phyloP scores from a whole-genome alignment of 1,140 invertebrate genomes.

The Melipona quadrifasciata region DNA sequence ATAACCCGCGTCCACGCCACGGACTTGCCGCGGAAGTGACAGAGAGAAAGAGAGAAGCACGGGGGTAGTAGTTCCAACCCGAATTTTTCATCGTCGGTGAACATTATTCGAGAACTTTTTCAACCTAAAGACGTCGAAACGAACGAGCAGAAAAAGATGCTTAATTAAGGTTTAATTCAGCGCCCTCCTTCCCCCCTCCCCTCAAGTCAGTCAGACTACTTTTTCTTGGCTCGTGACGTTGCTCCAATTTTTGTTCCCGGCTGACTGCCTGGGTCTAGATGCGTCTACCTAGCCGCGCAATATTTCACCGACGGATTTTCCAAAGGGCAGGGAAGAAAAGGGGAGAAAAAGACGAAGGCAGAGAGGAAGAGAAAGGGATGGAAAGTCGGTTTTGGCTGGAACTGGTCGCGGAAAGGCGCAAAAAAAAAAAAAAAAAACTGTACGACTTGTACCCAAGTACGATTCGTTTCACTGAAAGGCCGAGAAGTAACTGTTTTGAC shows the following conservation, averaged over 20 bases:
- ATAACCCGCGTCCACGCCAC: neutral
- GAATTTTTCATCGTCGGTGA: neutral
- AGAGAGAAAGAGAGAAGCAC: neutral
- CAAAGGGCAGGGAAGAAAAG: slow-evolving; percentile 6
- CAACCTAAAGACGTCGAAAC: neutral
- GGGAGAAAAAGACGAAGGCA: too few relatives aligned
- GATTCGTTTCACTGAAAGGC: too few relatives aligned
- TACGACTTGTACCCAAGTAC: too few relatives aligned
- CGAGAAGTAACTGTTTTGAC: too few relatives aligned
- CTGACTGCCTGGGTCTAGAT: neutral
- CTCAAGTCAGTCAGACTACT: too few relatives aligned
- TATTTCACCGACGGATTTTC: slow-evolving; percentile 27
- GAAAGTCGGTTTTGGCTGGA: neutral
- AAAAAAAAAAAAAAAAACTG: neutral
- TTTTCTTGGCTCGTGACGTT: neutral
- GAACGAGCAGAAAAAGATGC: slow-evolving; percentile 2
- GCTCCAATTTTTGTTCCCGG: neutral
- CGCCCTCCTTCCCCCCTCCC: neutral
- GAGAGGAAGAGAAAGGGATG: neutral
- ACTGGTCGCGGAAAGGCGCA: too few relatives aligned
- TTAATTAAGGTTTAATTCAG: slow-evolving; percentile 18
- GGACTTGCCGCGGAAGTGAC: neutral
- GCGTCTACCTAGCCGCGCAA: neutral
- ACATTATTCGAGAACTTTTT: slow-evolving; percentile 7
- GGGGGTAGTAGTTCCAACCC: neutral